Percentiles rank a stretch among this genome's conserved stretches.
Conservation (phyloP, 2,113 vertebrate species). For the Colistium nudipinnis region DNA sequence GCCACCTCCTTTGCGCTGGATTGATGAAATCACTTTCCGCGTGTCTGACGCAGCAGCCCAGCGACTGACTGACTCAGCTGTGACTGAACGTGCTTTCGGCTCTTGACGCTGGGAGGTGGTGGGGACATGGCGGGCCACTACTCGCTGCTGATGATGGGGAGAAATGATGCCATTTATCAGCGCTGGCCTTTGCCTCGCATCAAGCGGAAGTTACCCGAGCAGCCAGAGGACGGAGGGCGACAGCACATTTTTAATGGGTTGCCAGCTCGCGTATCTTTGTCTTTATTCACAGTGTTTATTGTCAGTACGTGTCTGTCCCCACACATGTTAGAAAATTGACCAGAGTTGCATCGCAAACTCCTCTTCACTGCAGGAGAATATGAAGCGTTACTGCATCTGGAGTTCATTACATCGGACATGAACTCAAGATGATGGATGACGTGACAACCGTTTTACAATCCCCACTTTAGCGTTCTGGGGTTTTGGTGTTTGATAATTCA, state of each 20-base stretch:
- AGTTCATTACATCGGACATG: neutral
- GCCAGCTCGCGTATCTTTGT: too few species aligned
- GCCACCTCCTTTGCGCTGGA: conserved; percentile 34
- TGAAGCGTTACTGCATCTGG: neutral
- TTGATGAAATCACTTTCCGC: conserved; percentile 48
- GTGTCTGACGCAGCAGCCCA: conserved; percentile 12
- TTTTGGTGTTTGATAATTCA: neutral
- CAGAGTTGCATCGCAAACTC: neutral
- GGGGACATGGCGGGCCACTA: conserved; percentile 25
- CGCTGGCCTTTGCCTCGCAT: conserved; percentile 32
- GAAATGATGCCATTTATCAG: conserved; percentile 29
- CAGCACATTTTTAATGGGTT: neutral
- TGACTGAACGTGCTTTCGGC: conserved; percentile 14
- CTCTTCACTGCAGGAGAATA: neutral
- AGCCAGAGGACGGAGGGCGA: neutral
- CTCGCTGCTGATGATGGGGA: conserved; percentile 28
- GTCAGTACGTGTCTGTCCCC: neutral
- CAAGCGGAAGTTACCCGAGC: conserved; percentile 4
- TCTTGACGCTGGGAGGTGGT: conserved; percentile 37
- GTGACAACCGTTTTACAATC: neutral
- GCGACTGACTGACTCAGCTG: conserved; percentile 3
- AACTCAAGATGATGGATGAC: neutral
- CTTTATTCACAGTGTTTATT: neutral
- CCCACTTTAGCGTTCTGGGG: neutral
- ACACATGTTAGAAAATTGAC: neutral